Base-by-base conservation (phyloP, 2,113 vertebrate species). In the Zosterops lateralis region DNA sequence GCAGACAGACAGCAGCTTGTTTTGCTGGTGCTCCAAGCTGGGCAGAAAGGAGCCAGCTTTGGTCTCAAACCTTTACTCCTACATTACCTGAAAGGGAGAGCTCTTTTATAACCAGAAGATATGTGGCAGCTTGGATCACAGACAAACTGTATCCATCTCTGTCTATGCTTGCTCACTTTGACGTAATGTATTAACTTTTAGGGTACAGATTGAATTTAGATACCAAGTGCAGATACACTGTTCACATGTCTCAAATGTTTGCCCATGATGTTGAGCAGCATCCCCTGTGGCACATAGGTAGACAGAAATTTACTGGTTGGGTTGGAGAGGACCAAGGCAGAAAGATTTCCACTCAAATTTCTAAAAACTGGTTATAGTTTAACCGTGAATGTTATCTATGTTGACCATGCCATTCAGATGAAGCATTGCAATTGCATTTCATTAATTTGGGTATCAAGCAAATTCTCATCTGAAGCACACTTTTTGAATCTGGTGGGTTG, bases 1-100 rank as follows among this genome's bases (percentile, higher is more conserved):
- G 85, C 75, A 54, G 88, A 51, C 93, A 95, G 77, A 91, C 54
- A 54, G 78, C 54, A 91, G 58, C 87, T 90, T 82, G 87, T 90
- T 91, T 82, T 32, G 0, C 71, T 79, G 36, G 74, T 57, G 58
- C 90, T 93, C 87, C 62, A 40, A 90, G 71, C 54, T 17, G 34
- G 56, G 58, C 71, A 94, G 71, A 94, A 91, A 73, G 0, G 4
- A 85, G 67, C 66, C 40, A 50, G 26, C 82, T 93, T 93, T 77
- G 64, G 88, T 70, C 90, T 90, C 13, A 1, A 71, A 91, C 42
- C 26, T 1, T 0, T 54, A 54, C 18, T 54, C 26, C 47, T 76
- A 79, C 45, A 47, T 26, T 21, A 50, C 47, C 64, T 67, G 72
- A 85, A 85, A 83, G 60, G 51, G 74, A 73, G 64, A 85, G 34